Evolutionary conservation across 2,113 vertebrate genomes (phyloP), one percentile per base, ranked within the genome.

Genomic region (Erythrocercus mccallii): DNA sequence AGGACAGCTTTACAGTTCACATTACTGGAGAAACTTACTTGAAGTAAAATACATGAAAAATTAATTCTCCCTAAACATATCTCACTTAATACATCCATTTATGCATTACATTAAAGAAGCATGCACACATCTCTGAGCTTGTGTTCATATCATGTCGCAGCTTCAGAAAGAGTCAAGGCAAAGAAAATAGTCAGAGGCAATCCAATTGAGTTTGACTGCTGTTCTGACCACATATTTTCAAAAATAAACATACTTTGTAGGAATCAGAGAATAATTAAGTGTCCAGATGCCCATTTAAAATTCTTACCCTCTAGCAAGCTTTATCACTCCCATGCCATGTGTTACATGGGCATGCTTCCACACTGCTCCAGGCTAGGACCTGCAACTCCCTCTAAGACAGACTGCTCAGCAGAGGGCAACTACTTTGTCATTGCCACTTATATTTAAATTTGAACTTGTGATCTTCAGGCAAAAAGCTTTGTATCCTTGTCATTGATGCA

Each of bases 241-340:
- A 81, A 92, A 88, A 48, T 13, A 80, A 92, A 38, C 8, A 21
- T 23, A 61, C 27, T 86, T 50, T 28, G 22, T 23, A 88, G 54
- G 60, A 86, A 47, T 31, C 51, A 11, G 51, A 91, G n/a, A 51
- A 54, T 88, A 88, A 92, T 86, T 83, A 90, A 93, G 14, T 61
- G 53, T 38, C 88, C 92, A 93, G 91, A 93, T 95, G 95, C 11
- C 68, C 22, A 15, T 69, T 81, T 69, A 66, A n/a, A n/a, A 22
- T 68, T 86, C 51, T 30, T 86, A 15, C 19, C 76, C 72, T 88
- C 60, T 71, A 51, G 84, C 77, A 87, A 84, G 58, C 37, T 31
- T 38, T 17, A 70, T 88, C n/a, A 27, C 21, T 65, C 30, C 23
- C 22, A 31, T 2, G 12, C 62, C 76, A 70, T 57, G 64, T 88